Conservation (phyloP, 2,113 vertebrate genomes). For the Sphyrna mokarran region DNA sequence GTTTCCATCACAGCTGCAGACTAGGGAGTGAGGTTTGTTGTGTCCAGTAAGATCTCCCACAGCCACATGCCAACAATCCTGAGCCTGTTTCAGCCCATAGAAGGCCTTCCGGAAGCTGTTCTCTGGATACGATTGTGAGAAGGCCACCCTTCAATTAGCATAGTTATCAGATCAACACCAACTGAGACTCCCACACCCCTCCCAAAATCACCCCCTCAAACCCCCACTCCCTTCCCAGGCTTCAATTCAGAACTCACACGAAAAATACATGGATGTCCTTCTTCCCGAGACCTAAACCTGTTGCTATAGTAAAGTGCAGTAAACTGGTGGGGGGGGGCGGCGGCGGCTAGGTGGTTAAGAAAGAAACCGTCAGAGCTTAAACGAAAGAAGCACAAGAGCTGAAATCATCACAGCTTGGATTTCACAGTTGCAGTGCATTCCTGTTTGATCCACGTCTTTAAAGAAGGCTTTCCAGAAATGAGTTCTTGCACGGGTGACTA, state of each 20-base stretch:
- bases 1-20: background rate
- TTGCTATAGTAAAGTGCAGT: background rate
- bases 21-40: background rate
- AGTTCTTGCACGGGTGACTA: background rate
- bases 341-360: too few relatives aligned
- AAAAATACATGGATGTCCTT: background rate
- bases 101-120: background rate
- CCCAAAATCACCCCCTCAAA: background rate
- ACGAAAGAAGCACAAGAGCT: background rate
- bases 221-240: background rate
- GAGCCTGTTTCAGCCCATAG: background rate
- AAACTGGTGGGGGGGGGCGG: background rate
- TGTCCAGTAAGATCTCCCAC: background rate
- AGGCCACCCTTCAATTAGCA: background rate
- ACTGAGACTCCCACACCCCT: background rate
- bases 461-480: slow-evolving; percentile 7
- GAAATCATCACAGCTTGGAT: background rate
- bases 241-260: background rate
- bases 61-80: background rate
- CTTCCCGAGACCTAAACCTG: background rate
- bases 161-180: background rate
- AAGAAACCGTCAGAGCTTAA: background rate
- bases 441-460: background rate
- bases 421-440: background rate
- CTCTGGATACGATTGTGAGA: background rate